Base-by-base conservation (phyloP, 1,140 invertebrate genomes). In the Helicoverpa armigera region DNA sequence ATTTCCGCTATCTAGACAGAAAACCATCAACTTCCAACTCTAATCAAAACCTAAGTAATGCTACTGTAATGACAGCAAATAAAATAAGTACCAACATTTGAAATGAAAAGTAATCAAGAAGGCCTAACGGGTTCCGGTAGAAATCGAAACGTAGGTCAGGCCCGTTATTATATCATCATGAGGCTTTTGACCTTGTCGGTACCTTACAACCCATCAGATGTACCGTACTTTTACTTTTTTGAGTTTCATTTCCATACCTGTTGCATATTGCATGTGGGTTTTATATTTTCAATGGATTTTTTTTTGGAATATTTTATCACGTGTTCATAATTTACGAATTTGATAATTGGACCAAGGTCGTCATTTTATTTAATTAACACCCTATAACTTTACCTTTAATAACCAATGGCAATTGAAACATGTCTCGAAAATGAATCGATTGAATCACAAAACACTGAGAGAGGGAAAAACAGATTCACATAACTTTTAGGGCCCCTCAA, bases 81-180 rank as follows among this genome's bases (percentile, higher is more conserved):
- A 72, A 58, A 54, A 31, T 3, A 50, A 53, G 35, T 65, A 16
- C 5, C 54, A 67, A 35, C 13, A 60, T 61, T 58, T 50, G 74
- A 76, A 77, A 77, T 77, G 75, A 77, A 77, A 77, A 77, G 75
- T 77, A 54, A 77, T 70, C 69, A 72, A 72, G 69, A 53, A 35
- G 74, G 16, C 51, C 29, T 54, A 77, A 77, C 75, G 60, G 75
- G 75, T 77, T 65, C 61, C 61, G 60, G 75, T 77, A 77, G 75
- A 77, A 77, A 77, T 67, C 60, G 75, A 77, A 77, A 77, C 60
- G 50, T 67, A 56, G 75, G 75, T 77, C 75, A 77, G 61, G 23
- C 9, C 69, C 69, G 54, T 58, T 73, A 73, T 58, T 58, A 73
- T 58, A 63, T 77, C 75, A 77, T 65, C 60, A 72, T 12, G 14